These are phyloP conservation scores for Dicycla oo DNA, from an alignment of 2,888 invertebrate species.

Conservation along the genomic window DNA sequence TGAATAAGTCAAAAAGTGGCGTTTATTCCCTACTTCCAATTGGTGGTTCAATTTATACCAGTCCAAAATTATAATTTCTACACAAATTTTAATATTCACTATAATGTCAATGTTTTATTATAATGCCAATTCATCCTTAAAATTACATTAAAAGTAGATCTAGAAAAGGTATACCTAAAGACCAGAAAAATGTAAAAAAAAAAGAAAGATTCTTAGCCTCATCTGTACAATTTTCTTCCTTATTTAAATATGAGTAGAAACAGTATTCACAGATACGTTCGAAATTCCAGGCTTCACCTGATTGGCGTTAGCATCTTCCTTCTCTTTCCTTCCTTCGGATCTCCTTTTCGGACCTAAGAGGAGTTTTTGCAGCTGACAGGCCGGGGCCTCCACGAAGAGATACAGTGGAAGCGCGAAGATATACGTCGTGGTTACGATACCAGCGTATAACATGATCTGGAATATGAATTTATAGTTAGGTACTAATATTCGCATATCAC, in stretches of 20 bases:
- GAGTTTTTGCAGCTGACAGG: slow-evolving; percentile 84
- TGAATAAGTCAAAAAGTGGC: too few relatives aligned
- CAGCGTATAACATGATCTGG: slow-evolving; percentile 87
- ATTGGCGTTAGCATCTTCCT: slow-evolving; percentile 76
- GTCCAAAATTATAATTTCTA: neutral
- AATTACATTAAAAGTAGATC: neutral
- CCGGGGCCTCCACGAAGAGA: slow-evolving; percentile 86
- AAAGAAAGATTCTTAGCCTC: too few relatives aligned
- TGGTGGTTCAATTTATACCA: too few relatives aligned
- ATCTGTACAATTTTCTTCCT: neutral
- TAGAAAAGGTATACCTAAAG: too few relatives aligned
- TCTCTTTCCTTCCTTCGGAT: slow-evolving; percentile 66
- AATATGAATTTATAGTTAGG: slow-evolving; percentile 30
- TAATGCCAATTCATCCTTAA: neutral
- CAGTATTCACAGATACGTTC: slow-evolving; percentile 83
- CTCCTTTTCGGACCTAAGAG: slow-evolving; percentile 80
- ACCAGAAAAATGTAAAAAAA: too few relatives aligned
- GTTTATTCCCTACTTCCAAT: too few relatives aligned
- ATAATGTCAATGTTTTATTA: slow-evolving; percentile 9
- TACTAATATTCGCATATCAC: too few relatives aligned
- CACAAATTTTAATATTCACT: neutral
- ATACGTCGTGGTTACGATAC: slow-evolving; percentile 83
- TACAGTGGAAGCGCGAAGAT: slow-evolving; percentile 81
- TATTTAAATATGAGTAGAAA: slow-evolving; percentile 84
- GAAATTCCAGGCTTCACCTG: slow-evolving; percentile 85